Conservation (phyloP, 2,797 vertebrate genomes). For the Cossypha heuglini region DNA sequence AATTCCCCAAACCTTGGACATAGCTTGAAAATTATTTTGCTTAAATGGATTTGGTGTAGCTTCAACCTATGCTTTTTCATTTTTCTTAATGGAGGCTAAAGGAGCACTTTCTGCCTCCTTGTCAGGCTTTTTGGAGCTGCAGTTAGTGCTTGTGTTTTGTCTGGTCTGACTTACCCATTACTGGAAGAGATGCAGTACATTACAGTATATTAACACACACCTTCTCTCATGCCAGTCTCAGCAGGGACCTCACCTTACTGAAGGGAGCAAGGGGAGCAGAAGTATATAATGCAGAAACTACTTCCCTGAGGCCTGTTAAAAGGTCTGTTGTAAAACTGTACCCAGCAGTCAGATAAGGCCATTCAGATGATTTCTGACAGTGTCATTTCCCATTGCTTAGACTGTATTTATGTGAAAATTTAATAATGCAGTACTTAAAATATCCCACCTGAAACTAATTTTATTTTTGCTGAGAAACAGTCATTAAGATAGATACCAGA, state of each 20-base stretch:
- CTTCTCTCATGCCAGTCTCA: neutral
- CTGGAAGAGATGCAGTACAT: neutral
- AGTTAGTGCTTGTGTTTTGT: neutral
- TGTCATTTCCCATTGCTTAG: neutral
- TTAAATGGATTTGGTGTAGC: neutral
- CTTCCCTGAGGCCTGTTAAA: neutral
- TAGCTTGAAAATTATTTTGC: neutral
- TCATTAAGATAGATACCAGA: neutral
- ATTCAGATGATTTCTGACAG: neutral
- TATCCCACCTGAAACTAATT: neutral
- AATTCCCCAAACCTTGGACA: neutral
- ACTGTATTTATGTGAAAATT: neutral
- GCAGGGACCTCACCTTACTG: neutral
- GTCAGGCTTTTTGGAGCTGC: neutral
- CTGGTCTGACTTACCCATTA: neutral
- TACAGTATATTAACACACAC: neutral
- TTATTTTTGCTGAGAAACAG: neutral
- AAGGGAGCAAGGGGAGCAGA: neutral
- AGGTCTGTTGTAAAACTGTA: neutral
- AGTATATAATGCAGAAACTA: neutral
- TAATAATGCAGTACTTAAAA: neutral
- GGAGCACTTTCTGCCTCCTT: neutral
- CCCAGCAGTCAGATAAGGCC: fast-evolving
- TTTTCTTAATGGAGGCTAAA: neutral
- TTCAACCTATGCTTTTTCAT: neutral